A percentile compares a stretch with the other conserved stretches of the same genome.
Evolutionary conservation across 2,113 vertebrate genomes (phyloP).

Genomic region (Paralichthys olivaceus): DNA sequence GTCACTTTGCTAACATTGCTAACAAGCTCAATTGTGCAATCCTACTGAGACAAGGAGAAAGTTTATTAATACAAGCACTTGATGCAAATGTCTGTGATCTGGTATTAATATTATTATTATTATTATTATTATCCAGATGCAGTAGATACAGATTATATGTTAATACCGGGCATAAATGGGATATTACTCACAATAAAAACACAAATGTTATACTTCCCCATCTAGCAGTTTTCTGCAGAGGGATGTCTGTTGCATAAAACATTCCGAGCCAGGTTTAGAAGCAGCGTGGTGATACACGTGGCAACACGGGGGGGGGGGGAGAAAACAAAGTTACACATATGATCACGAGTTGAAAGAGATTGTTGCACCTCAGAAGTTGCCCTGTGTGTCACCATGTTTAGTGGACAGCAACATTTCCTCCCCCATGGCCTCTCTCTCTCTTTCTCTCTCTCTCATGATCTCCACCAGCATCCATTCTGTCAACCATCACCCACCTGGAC

Average conservation of each 20-base stretch:
- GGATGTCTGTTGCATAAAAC: constrained; percentile 14
- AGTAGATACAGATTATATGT: constrained; percentile 12
- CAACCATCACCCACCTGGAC: constrained; percentile 53
- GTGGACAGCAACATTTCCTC: constrained; percentile 35
- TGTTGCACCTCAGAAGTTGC: constrained; percentile 27
- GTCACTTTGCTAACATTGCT: background rate
- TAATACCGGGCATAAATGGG: constrained; percentile 17
- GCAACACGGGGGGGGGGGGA: background rate
- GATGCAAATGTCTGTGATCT: background rate
- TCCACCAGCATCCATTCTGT: constrained; percentile 55
- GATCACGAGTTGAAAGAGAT: background rate
- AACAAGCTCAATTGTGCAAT: background rate
- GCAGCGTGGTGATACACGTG: constrained; percentile 32
- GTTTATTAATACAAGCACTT: background rate
- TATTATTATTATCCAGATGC: background rate
- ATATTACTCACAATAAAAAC: constrained; percentile 3
- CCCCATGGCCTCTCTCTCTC: constrained; percentile 47
- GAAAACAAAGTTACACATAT: background rate
- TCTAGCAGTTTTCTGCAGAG: background rate
- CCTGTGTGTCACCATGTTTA: constrained; percentile 46
- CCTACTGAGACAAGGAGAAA: background rate
- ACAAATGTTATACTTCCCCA: constrained; percentile 11
- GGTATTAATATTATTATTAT: too few species aligned
- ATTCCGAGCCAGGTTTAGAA: constrained; percentile 16
- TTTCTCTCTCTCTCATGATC: constrained; percentile 33